phyloP scores from a whole-genome alignment of 2,888 invertebrate species.

The Drosophila tanythrix region DNA sequence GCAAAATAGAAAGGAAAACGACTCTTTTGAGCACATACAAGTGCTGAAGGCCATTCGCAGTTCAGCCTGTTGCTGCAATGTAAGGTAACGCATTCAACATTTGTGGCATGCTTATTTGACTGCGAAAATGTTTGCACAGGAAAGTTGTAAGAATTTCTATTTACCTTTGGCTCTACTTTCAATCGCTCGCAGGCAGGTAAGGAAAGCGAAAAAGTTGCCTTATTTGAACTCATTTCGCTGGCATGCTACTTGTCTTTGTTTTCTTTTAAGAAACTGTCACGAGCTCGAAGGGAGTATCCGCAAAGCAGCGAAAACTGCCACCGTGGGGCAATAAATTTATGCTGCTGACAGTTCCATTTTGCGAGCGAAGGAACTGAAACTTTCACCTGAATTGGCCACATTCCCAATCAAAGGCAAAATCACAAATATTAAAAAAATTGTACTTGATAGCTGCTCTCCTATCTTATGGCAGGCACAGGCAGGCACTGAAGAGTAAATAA shows the following conservation, averaged over 20 bases:
- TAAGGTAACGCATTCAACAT: neutral
- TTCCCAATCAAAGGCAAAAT: neutral
- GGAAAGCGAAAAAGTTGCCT: slow-evolving; percentile 50
- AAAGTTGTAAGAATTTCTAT: slow-evolving; percentile 19
- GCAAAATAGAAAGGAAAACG: neutral
- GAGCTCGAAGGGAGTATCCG: slow-evolving; percentile 5
- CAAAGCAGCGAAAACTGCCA: slow-evolving; percentile 20
- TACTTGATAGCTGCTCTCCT: neutral
- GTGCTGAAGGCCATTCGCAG: neutral
- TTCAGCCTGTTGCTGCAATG: neutral
- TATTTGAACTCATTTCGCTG: slow-evolving; percentile 25
- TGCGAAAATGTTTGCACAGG: neutral
- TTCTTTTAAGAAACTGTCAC: slow-evolving; percentile 6
- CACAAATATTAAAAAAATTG: neutral
- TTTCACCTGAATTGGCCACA: slow-evolving; percentile 1
- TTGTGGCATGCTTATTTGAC: slow-evolving; percentile 1
- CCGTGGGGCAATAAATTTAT: slow-evolving; percentile 60
- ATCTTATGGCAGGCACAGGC: too few species aligned
- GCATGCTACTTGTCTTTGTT: slow-evolving; percentile 8
- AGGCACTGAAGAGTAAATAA: too few species aligned
- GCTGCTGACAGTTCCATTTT: slow-evolving; percentile 67
- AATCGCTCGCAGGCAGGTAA: slow-evolving; percentile 13
- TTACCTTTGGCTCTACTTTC: slow-evolving; percentile 25
- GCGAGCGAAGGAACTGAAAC: slow-evolving; percentile 4
- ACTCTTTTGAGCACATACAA: neutral